These are phyloP conservation scores for Edolisoma coerulescens DNA, from an alignment of 2,113 vertebrate species.

Conservation along the genomic window DNA sequence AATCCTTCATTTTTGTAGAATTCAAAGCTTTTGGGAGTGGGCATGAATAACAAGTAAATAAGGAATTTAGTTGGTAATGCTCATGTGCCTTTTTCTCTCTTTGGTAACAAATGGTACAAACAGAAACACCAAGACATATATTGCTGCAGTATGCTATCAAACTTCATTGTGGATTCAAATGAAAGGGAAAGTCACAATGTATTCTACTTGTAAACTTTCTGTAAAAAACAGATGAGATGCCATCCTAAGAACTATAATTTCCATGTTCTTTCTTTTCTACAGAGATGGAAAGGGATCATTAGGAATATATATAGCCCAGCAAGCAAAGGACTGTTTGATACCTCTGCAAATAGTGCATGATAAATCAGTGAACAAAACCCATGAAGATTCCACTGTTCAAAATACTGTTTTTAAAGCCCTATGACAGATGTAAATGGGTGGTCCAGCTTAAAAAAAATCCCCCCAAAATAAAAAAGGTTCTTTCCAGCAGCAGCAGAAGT, in stretches of 20 bases:
- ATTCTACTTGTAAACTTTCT: neutral
- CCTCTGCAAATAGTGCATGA: neutral
- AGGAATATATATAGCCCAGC: neutral
- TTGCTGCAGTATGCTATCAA: neutral
- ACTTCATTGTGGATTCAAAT: neutral
- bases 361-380: slow-evolving; percentile 21
- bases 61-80: neutral
- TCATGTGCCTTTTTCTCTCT: neutral
- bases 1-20: neutral
- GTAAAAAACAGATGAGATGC: neutral
- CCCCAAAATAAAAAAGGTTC: neutral
- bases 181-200: neutral
- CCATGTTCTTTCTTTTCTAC: neutral
- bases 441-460: neutral
- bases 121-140: neutral
- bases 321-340: neutral
- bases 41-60: neutral
- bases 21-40: neutral
- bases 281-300: slow-evolving; percentile 9
- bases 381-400: neutral
- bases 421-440: slow-evolving; percentile 1
- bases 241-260: slow-evolving; percentile 28
- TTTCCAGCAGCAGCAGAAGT: slow-evolving; percentile 16
- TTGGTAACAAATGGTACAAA: neutral
- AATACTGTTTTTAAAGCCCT: neutral